These are phyloP conservation scores for Stenurella melanura DNA, from an alignment of 2,888 invertebrate genomes.

Conservation along the genomic window DNA sequence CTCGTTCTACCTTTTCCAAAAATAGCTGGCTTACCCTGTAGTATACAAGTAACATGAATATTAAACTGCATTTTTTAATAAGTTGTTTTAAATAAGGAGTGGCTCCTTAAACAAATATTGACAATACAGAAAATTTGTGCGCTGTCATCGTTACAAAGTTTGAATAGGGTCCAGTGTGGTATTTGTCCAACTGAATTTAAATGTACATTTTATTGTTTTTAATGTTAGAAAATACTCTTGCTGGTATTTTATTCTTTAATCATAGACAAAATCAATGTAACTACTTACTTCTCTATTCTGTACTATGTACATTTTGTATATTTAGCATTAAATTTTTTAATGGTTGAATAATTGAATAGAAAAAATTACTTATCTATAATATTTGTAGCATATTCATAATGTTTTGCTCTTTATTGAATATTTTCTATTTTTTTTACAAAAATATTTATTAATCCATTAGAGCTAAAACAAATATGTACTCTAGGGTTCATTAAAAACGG, in stretches of 20 bases:
- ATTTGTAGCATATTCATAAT: too few relatives aligned
- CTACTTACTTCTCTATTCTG: too few relatives aligned
- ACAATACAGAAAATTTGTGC: conserved; percentile 23
- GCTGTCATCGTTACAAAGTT: conserved; percentile 11
- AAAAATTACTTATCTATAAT: too few relatives aligned
- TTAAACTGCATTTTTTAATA: conserved; percentile 6
- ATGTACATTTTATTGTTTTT: conserved; percentile 1
- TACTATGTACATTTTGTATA: too few relatives aligned
- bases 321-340: too few relatives aligned
- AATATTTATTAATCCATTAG: too few relatives aligned
- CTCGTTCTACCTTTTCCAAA: not conserved
- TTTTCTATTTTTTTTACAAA: too few relatives aligned
- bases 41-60: conserved; percentile 7
- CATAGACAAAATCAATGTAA: not conserved
- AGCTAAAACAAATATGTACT: too few relatives aligned
- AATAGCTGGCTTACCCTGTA: not conserved
- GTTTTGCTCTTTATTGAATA: too few relatives aligned
- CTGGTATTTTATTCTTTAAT: not conserved
- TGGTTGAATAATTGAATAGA: too few relatives aligned
- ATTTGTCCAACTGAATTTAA: not conserved
- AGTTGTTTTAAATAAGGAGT: conserved; percentile 28
- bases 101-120: conserved; percentile 32
- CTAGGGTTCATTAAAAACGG: too few relatives aligned
- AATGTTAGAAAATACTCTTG: not conserved
- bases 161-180: not conserved